Evolutionary conservation across 2,888 invertebrate genomes (phyloP).

Genomic region (Conus canariensis): DNA sequence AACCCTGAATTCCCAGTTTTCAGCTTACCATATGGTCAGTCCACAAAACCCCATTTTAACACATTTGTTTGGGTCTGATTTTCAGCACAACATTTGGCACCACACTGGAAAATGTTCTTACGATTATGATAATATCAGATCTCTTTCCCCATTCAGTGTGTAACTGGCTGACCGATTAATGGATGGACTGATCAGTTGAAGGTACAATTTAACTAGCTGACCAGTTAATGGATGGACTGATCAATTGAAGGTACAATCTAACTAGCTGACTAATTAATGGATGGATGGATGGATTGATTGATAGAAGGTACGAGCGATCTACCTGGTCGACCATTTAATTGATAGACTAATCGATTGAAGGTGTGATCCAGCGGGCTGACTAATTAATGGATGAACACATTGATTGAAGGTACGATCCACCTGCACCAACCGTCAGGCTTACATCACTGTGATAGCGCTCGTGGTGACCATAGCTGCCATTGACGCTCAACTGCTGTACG

Average conservation of each 20-base stretch:
- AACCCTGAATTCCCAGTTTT: no score
- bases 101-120: no score
- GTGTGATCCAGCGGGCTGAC: neutral
- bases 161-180: neutral
- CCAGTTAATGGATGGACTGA: neutral
- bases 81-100: no score
- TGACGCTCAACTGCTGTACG: neutral
- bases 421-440: neutral
- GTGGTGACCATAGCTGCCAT: neutral
- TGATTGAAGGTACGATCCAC: neutral
- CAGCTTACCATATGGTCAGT: no score
- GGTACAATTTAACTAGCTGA: neutral
- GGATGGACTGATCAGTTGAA: neutral
- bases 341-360: no score
- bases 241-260: neutral
- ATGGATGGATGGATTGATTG: neutral
- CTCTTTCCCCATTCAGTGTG: neutral
- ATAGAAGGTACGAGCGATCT: no score
- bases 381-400: neutral
- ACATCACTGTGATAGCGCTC: neutral
- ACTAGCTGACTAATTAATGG: neutral
- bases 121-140: neutral
- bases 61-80: no score
- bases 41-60: no score
- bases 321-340: no score